Base-by-base conservation (phyloP, 1,140 invertebrate species). In the Limonius californicus region DNA sequence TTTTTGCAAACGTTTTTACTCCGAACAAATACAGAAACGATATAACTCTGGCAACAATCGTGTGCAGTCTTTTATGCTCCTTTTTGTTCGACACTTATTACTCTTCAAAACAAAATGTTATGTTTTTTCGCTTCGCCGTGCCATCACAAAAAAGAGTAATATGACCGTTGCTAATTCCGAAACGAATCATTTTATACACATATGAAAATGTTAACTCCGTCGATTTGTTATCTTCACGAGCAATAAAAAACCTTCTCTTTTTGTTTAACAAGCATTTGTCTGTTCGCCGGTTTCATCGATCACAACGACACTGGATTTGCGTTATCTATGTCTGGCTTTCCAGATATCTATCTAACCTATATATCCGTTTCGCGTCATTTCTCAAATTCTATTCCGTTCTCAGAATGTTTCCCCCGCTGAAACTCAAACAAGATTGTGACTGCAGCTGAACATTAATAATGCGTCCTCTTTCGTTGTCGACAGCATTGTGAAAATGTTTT, bases 271-370 rank as follows among this genome's bases (percentile, higher is more conserved):
- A 54, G 60, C 66, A 68, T 68, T 63, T 61, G 61, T 62, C 59
- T 56, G 43, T 54, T 53, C 35, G 32, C 58, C 32, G 58, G 63
- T 61, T 61, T 57, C 66, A 68, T 67, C 65, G 59, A 67, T 67
- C 65, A 64, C 62, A 55, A 62, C 61, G 63, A 65, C 63, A 65
- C 60, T 68, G 60, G 66, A 64, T 68, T 68, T 68, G 60, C 57
- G 63, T 65, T 68, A 68, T 68, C 63, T 64, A 62, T 62, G 59
- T 61, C 54, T 60, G 63, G 57, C 54, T 66, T 63, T 55, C 53
- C 61, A 42, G 66, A 65, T 65, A 68, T 65, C 64, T 68, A 68
- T 68, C 63, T 67, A 59, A 21, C 21, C 43, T 62, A 20, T 50
- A 62, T 62, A 57, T 55, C 27, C 20, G 50, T 45, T 63, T 63